Percentiles rank a stretch among this genome's conserved stretches.
Evolutionary conservation across 2,888 invertebrate genomes (phyloP).

Genomic region (Mycalesis mineus): DNA sequence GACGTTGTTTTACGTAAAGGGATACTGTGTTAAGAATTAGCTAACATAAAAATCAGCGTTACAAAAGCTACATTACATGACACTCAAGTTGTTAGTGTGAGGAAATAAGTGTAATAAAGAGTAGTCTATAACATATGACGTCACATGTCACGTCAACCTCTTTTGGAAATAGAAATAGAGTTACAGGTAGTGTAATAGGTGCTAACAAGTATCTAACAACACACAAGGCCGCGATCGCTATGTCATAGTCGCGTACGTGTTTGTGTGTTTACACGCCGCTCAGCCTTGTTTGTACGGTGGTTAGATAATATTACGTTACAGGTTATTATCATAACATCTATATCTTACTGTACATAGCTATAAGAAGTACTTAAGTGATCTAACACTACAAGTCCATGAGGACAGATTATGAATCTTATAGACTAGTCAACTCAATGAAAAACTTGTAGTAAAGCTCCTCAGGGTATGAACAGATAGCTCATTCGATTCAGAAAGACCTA

Average conservation of each 20-base stretch:
- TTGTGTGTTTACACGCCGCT: slow-evolving; percentile 2
- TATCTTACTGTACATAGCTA: not conserved
- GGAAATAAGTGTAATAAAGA: not conserved
- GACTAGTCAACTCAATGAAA: too few relatives aligned
- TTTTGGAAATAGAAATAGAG: not conserved
- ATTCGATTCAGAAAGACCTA: too few relatives aligned
- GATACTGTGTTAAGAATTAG: too few relatives aligned
- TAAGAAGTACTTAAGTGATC: not conserved
- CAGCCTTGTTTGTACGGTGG: slow-evolving; percentile 5
- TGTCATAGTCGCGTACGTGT: not conserved
- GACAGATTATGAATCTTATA: too few relatives aligned
- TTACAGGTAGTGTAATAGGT: not conserved
- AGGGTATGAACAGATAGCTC: too few relatives aligned
- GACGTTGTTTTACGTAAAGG: too few relatives aligned
- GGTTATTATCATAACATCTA: not conserved
- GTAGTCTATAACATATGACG: too few relatives aligned
- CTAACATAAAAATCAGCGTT: too few relatives aligned
- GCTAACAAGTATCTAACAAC: slow-evolving; percentile 14
- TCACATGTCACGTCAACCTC: not conserved
- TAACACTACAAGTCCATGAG: too few relatives aligned
- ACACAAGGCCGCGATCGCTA: slow-evolving; percentile 10
- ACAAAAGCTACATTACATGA: too few relatives aligned
- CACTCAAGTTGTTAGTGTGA: too few relatives aligned
- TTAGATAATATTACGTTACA: slow-evolving; percentile 5
- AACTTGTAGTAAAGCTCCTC: too few relatives aligned